A percentile compares a stretch with the other conserved stretches of the same genome.
Conservation (phyloP, 2,113 vertebrate genomes). For the Alouatta palliata region DNA sequence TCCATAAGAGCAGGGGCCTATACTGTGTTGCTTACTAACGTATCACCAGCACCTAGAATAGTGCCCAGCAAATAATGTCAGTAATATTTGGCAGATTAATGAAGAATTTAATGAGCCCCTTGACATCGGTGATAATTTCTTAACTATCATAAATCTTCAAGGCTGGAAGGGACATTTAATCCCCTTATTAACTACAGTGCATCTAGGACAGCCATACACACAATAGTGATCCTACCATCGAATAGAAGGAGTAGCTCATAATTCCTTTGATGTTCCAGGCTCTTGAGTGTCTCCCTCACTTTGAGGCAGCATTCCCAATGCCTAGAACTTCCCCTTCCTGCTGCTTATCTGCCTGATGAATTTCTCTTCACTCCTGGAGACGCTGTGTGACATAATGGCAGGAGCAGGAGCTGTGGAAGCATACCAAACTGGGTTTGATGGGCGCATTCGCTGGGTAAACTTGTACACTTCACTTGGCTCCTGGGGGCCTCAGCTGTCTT, state of each 20-base stretch:
- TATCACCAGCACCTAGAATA: neutral
- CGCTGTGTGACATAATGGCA: accelerated
- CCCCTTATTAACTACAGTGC: neutral
- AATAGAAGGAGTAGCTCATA: neutral
- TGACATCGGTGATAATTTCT: neutral
- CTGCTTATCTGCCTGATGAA: neutral
- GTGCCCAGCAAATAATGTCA: neutral
- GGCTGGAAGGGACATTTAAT: neutral
- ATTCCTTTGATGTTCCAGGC: accelerated
- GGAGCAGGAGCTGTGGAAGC: neutral
- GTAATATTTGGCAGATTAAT: neutral
- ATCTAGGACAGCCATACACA: neutral
- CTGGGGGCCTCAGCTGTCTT: neutral
- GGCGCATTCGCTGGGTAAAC: neutral
- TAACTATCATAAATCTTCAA: neutral
- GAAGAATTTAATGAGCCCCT: neutral
- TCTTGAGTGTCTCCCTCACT: neutral
- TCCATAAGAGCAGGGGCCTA: neutral
- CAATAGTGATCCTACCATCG: neutral
- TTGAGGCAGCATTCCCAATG: neutral
- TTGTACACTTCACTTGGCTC: neutral
- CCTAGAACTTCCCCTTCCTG: neutral
- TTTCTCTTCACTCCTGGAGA: neutral
- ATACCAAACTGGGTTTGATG: neutral
- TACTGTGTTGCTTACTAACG: neutral